These are phyloP conservation scores for Liasis olivaceus DNA, from an alignment of 2,797 vertebrate genomes.

Conservation along the genomic window DNA sequence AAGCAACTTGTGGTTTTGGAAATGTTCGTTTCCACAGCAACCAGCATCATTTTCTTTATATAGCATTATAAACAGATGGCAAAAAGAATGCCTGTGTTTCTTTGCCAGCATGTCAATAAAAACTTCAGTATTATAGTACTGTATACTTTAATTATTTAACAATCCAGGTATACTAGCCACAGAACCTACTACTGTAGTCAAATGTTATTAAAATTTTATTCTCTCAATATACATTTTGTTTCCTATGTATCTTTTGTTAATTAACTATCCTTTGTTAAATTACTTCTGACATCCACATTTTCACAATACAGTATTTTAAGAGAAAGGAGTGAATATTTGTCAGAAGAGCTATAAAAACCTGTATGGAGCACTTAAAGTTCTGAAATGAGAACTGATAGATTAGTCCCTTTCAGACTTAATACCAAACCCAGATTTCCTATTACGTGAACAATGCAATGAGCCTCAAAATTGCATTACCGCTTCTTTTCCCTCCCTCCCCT, in stretches of 20 bases:
- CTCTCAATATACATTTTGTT: slow-evolving; percentile 59
- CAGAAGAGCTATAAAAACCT: neutral
- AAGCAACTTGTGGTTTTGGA: slow-evolving; percentile 78
- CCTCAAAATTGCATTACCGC: neutral
- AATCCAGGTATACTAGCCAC: slow-evolving; percentile 68
- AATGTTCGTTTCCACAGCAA: slow-evolving; percentile 79
- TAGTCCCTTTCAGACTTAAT: neutral
- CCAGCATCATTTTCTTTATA: slow-evolving; percentile 80
- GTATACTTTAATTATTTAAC: slow-evolving; percentile 72
- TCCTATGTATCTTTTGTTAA: slow-evolving; percentile 2
- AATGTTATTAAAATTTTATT: slow-evolving; percentile 62
- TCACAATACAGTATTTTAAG: neutral
- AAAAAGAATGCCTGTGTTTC: slow-evolving; percentile 80
- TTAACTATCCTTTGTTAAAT: slow-evolving; percentile 17
- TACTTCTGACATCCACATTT: neutral
- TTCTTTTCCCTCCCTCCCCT: neutral
- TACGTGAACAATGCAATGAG: neutral
- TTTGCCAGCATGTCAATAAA: slow-evolving; percentile 79
- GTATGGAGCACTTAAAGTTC: neutral
- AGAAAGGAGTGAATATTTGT: neutral
- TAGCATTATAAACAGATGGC: slow-evolving; percentile 86
- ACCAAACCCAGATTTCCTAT: neutral
- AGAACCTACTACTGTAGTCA: slow-evolving; percentile 60
- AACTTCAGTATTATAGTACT: slow-evolving; percentile 67
- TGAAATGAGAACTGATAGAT: neutral